Evolutionary conservation across 92 coral and sea anemone species (phyloP), one percentile per base, ranked within the genome.

Genomic region (Porites rus): DNA sequence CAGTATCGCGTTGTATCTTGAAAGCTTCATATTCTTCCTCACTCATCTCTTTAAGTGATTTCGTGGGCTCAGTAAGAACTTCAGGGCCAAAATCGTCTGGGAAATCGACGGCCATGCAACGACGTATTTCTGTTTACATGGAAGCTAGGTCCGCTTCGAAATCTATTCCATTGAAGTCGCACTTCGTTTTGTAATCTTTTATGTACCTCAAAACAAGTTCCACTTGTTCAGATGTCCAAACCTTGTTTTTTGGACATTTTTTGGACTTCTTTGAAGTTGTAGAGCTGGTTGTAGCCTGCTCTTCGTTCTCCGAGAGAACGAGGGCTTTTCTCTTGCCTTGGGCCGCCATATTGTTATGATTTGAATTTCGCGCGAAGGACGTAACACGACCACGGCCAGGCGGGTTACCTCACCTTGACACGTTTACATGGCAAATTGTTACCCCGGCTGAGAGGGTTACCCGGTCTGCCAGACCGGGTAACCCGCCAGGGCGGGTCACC

Each of bases 121-220:
- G 11, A 2, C 88, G 88, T 16, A 84, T 83, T 74, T 74, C 88
- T 2, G 82, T 14, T 31, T 84, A 84, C 88, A 84, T n/a, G 60
- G 52, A 54, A 0, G 88, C 88, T 7, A 75, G 89, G 64, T 85
- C 85, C 11, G 89, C 89, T 77, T 85, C 89, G 43, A 85, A 85
- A 50, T 85, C 85, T 10, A 85, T 65, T 19, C 76, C 85, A 43
- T 25, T 77, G 21, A 78, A 85, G 8, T 85, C 89, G 13, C 89
- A 76, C n/a, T 6, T 78, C 16, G 89, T 28, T 56, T 85, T 85
- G 85, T 78, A 85, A 2, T 85, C 89, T 43, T 85, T 76, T 38
- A 77, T 19, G 62, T 59, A 85, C 16, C 65, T 85, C 7, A 85
- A 53, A 28, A 85, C 76, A 28, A 16, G 28, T 50, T 85, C 89